Evolutionary conservation across 2,797 vertebrate genomes (phyloP), one percentile per base, ranked within the genome.

Genomic region (Tadarida brasiliensis): DNA sequence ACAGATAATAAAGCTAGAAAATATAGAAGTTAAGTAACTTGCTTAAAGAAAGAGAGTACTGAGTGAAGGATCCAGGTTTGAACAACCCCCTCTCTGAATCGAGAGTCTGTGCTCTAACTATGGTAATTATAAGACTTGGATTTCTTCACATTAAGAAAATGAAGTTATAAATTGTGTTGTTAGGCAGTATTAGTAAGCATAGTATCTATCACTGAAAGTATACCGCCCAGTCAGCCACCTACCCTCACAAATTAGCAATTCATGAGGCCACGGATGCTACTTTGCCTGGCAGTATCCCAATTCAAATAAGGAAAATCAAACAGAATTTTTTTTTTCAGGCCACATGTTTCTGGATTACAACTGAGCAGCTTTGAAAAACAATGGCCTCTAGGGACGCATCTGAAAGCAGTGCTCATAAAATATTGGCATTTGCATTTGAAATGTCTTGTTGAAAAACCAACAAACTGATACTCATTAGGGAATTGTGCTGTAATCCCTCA

Each of bases 391-490:
- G 94, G 90, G 90, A 92, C 11, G 85, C 14, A 65, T 96, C 57
- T 67, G 56, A 92, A 92, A 90, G 57, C 9, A 82, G 67, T 20
- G 59, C 17, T 94, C 35, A 86, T 59, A 96, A 95, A 94, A 94
- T 51, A 93, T 3, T 96, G 24, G 65, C 65, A 96, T 94, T 96
- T 97, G 28, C 74, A 78, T 96, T 96, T 92, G 65, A 95, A 96
- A 87, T 83, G 5, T 76, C 59, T 95, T 95, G 61, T n/a, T 35
- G n/a, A 92, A 96, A 92, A 87, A 81, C 2, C 63, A 91, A 87
- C 44, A 54, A 93, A 93, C 16, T 30, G 47, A n/a, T 83, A 73
- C 63, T 83, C 88, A 91, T 76, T 68, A 71, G 61, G 49, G 92
- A 92, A 92, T 51, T 96, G 35, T 90, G 71, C 35, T 86, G 30